Conservation (phyloP, 2,113 vertebrate species). For the Heptranchias perlo region DNA sequence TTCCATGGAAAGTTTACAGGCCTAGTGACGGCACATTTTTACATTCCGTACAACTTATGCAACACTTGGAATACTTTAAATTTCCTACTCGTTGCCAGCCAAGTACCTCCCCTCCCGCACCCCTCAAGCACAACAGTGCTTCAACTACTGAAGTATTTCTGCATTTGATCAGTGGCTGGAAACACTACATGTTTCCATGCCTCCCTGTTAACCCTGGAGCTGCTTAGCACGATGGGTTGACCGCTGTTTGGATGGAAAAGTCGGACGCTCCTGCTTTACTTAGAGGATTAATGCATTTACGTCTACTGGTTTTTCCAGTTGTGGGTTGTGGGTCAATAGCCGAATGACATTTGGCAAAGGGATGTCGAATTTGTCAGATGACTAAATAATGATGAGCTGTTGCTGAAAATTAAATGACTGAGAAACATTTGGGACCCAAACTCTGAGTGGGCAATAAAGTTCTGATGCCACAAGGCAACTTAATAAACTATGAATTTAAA, state of each 20-base stretch:
- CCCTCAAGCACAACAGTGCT: neutral
- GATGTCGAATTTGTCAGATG: neutral
- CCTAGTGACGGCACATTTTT: constrained; percentile 10
- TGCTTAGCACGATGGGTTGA: neutral
- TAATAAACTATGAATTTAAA: neutral
- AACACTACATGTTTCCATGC: neutral
- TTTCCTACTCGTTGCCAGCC: neutral
- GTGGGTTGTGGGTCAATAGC: neutral
- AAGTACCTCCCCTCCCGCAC: neutral
- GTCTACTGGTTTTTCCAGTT: neutral
- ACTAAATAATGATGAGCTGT: neutral
- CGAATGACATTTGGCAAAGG: neutral
- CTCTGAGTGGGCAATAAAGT: neutral
- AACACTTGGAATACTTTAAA: constrained; percentile 28
- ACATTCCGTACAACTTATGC: constrained; percentile 16
- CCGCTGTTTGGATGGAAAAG: neutral
- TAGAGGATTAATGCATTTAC: neutral
- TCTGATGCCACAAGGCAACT: neutral
- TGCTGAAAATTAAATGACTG: neutral
- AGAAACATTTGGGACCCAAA: neutral
- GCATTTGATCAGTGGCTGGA: neutral
- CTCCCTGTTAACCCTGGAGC: neutral
- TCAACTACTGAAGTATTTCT: neutral
- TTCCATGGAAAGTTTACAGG: neutral
- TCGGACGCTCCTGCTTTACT: neutral